These are phyloP conservation scores for Mesoclemmys tuberculata DNA, from an alignment of 2,113 vertebrate species.

Conservation along the genomic window DNA sequence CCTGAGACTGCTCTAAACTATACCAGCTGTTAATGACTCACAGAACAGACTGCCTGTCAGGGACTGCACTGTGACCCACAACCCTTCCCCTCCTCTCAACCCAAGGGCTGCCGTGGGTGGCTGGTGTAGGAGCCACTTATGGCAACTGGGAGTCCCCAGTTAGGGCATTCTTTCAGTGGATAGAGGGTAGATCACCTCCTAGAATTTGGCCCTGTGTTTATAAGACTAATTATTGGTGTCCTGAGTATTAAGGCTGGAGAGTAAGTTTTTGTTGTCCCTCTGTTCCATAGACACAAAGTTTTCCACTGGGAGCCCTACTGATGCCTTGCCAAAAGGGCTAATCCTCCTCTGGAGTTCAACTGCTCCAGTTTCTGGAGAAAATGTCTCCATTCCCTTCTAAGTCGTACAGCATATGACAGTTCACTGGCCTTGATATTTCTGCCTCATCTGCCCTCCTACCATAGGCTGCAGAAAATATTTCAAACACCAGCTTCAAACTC, in stretches of 20 bases:
- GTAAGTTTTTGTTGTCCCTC: background rate
- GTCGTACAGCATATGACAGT: constrained; percentile 38
- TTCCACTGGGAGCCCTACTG: background rate
- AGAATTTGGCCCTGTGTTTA: background rate
- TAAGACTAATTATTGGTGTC: background rate
- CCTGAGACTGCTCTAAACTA: background rate
- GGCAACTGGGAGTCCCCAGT: background rate
- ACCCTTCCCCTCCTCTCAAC: background rate
- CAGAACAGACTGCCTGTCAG: background rate
- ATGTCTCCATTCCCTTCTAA: constrained; percentile 1
- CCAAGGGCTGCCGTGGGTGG: background rate
- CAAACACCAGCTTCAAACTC: constrained; percentile 57
- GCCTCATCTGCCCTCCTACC: constrained; percentile 48
- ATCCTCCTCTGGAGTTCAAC: constrained; percentile 51
- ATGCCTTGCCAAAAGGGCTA: constrained; percentile 52
- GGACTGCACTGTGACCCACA: background rate
- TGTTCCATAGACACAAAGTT: constrained; percentile 36
- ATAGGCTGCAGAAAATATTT: constrained; percentile 68
- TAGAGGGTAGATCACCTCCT: background rate
- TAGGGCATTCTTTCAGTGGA: background rate
- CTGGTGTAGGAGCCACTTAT: background rate
- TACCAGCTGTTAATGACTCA: background rate
- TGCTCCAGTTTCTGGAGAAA: constrained; percentile 46
- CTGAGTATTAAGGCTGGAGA: background rate
- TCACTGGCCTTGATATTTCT: constrained; percentile 33